Conservation (phyloP, 2,888 invertebrate species). For the Dicyrtoma fusca region DNA sequence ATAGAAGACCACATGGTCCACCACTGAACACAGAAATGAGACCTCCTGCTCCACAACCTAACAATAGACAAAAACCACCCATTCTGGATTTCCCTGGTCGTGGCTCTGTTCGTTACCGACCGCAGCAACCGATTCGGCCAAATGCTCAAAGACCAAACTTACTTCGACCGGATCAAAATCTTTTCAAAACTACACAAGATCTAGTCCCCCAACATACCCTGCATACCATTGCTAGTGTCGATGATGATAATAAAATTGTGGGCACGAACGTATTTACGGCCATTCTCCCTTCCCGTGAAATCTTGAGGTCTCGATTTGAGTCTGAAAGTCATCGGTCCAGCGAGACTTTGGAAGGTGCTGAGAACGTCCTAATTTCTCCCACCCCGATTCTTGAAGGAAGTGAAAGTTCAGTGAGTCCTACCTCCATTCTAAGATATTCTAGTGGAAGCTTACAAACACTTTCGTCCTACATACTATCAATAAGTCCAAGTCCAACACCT, state of each 20-base stretch:
- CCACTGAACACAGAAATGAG: slow-evolving; percentile 54
- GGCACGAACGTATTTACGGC: slow-evolving; percentile 57
- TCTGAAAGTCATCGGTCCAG: neutral
- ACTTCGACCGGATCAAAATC: slow-evolving; percentile 52
- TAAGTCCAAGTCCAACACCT: neutral
- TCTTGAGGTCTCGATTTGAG: neutral
- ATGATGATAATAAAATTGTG: slow-evolving; percentile 58
- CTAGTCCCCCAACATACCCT: slow-evolving; percentile 53
- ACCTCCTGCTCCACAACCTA: slow-evolving; percentile 53
- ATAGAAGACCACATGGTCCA: slow-evolving; percentile 14
- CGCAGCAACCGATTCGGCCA: slow-evolving; percentile 41
- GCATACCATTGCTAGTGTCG: slow-evolving; percentile 58
- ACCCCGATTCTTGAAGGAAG: slow-evolving; percentile 21
- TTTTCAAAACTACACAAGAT: slow-evolving; percentile 53
- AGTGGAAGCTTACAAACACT: slow-evolving; percentile 50
- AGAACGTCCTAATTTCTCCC: slow-evolving; percentile 23
- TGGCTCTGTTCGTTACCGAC: slow-evolving; percentile 50
- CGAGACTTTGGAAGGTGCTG: slow-evolving; percentile 26
- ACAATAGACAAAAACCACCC: slow-evolving; percentile 48
- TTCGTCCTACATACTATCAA: slow-evolving; percentile 9
- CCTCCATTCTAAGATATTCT: slow-evolving; percentile 52
- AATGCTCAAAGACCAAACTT: slow-evolving; percentile 50
- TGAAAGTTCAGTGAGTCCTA: slow-evolving; percentile 30
- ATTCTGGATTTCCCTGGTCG: slow-evolving; percentile 52
- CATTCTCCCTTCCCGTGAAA: slow-evolving; percentile 44